Base-by-base conservation (phyloP, 2,888 invertebrate species). In the Clunio marinus region DNA sequence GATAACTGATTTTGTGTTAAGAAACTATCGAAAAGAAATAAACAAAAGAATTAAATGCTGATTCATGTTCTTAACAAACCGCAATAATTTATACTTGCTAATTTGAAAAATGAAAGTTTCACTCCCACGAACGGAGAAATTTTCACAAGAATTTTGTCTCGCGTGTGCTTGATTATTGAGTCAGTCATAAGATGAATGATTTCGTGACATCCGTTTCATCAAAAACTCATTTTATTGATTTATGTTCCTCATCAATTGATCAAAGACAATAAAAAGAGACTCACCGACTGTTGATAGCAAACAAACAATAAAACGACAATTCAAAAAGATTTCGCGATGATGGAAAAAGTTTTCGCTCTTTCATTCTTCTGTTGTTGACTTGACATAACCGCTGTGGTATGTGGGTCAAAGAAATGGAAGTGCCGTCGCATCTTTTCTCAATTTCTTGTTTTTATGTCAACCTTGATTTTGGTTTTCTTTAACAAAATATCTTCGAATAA, bases 351-450 rank as follows among this genome's bases (percentile, higher is more conserved):
- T 51, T 51, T 51, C 51, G 51, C 51, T 51, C 22, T 5, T 32
- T 32, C 32, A 41, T 41, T 41, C 41, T n/a, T 41, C 15, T 15
- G n/a, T 51, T n/a, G n/a, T n/a, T n/a, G n/a, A n/a, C n/a, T 51
- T 51, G 51, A 51, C 51, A 51, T 51, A 51, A 51, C 51, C 51
- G 51, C 51, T 17, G 22, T 51, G 51, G 51, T 20, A 51, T 51
- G 17, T 51, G 22, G 51, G 51, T 51, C 51, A 13, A 51, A 51
- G 51, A 51, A 51, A 51, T 51, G 51, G 51, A 51, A 51, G 51
- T 51, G 51, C 22, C 51, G 22, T 20, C 51, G 22, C 3, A 2
- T 51, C 51, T 51, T 51, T 17, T n/a, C n/a, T n/a, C n/a, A n/a
- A n/a, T n/a, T n/a, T n/a, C n/a, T n/a, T n/a, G n/a, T n/a, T n/a